Conservation (phyloP, 2,797 vertebrate species). For the Halcyon leucocephala region DNA sequence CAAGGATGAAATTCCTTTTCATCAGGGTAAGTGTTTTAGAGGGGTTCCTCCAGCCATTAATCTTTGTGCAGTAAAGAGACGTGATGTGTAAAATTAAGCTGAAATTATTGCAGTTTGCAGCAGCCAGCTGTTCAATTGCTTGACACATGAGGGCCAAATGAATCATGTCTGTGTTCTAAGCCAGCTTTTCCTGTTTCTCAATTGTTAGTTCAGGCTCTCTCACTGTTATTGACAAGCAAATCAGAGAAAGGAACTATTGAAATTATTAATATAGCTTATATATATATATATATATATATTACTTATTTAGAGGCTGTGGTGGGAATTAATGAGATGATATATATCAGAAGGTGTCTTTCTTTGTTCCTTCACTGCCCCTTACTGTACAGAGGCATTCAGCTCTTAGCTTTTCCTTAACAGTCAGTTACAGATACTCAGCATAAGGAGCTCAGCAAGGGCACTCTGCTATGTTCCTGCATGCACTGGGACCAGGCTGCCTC, state of each 20-base stretch:
- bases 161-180: neutral
- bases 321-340: neutral
- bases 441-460: neutral
- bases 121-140: neutral
- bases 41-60: neutral
- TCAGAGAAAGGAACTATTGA: neutral
- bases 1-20: neutral
- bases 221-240: neutral
- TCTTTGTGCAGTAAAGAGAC: neutral
- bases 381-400: neutral
- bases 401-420: neutral
- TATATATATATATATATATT: neutral
- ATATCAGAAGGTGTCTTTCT: neutral
- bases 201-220: neutral
- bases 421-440: neutral
- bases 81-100: neutral
- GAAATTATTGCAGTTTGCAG: neutral
- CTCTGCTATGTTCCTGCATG: neutral
- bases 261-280: neutral
- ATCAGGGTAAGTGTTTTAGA: neutral
- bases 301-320: neutral
- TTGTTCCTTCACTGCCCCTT: neutral
- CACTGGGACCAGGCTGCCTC: neutral
- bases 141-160: neutral
- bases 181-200: neutral